A percentile compares a stretch with the other conserved stretches of the same genome.
These are phyloP conservation scores for Caracal caracal DNA, from an alignment of 2,113 vertebrate genomes.

Conservation along the genomic window DNA sequence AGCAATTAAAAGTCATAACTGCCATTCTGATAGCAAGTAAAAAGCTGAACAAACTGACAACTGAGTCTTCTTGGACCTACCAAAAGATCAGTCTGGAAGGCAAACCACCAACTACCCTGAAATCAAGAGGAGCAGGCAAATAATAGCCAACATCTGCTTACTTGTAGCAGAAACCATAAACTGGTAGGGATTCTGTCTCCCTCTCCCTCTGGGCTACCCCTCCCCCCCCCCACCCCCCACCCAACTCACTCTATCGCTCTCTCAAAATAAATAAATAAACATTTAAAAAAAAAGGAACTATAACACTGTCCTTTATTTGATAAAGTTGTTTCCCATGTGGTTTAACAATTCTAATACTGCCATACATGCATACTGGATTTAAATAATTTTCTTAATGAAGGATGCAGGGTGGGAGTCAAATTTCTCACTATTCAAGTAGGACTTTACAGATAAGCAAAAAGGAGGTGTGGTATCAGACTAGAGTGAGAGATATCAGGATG, in stretches of 20 bases:
- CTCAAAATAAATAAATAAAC: too few relatives aligned
- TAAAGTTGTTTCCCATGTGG: not conserved
- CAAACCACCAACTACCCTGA: not conserved
- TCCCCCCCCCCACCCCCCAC: too few relatives aligned
- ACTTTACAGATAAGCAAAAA: not conserved
- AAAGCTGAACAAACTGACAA: not conserved
- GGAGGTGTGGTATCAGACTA: not conserved
- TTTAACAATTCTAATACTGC: not conserved
- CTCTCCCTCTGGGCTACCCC: too few relatives aligned
- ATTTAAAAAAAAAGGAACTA: not conserved
- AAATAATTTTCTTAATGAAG: not conserved
- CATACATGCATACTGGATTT: not conserved
- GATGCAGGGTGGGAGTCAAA: not conserved
- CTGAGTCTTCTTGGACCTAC: not conserved
- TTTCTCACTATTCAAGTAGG: not conserved
- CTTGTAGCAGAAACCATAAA: not conserved
- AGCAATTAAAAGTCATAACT: not conserved
- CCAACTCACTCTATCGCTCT: too few relatives aligned
- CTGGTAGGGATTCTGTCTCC: not conserved
- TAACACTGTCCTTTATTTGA: not conserved
- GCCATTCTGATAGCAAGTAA: not conserved
- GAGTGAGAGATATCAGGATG: not conserved
- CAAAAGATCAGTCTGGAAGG: not conserved
- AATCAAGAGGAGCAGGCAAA: not conserved
- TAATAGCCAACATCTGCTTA: not conserved